Base-by-base conservation (phyloP, 2,113 vertebrate genomes). In the Empidonax traillii region DNA sequence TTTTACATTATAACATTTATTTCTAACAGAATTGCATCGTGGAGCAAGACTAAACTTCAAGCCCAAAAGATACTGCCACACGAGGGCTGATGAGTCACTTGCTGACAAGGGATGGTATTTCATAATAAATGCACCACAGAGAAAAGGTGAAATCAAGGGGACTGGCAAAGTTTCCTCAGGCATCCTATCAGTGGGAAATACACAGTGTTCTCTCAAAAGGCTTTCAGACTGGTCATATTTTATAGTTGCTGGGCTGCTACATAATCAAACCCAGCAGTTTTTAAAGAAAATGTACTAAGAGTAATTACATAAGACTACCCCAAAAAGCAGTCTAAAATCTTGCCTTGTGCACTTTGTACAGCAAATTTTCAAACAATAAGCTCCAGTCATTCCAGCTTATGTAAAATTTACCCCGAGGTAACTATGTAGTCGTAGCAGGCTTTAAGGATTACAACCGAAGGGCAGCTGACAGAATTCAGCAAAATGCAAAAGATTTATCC, bases 121-220 rank as follows among this genome's bases (percentile, higher is more conserved):
- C 62, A 51, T 71, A 89, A 90, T 39, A 83, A 96, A 94, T 27
- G 66, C 8, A 6, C 22, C 37, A 63, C 55, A 80, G 46, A 89
- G 62, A 84, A 91, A 85, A 94, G 82, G 90, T 93, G 87, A 96
- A 95, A 80, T 86, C 79, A 94, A 93, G 90, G 82, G 47, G 75
- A 94, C 75, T 74, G 22, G 22, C 20, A 62, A 77, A 55, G 61
- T 78, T 85, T 85, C 85, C 83, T 53, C 79, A 86, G 82, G 27
- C 46, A 46, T 73, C 83, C 44, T 77, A 53, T 47, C 53, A 68
- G 41, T 12, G 82, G 93, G 78, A 73, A 82, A 88, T 31, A 82
- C 55, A 87, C 13, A 66, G 22, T 62, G 21, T 82, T 72, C 94
- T 88, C 55, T 83, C 73, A 71, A 63, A 86, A 82, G 75, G 25